Percentiles rank a stretch among this genome's conserved stretches.
phyloP scores from a whole-genome alignment of 2,888 invertebrate species.

The Epicampocera succincta region DNA sequence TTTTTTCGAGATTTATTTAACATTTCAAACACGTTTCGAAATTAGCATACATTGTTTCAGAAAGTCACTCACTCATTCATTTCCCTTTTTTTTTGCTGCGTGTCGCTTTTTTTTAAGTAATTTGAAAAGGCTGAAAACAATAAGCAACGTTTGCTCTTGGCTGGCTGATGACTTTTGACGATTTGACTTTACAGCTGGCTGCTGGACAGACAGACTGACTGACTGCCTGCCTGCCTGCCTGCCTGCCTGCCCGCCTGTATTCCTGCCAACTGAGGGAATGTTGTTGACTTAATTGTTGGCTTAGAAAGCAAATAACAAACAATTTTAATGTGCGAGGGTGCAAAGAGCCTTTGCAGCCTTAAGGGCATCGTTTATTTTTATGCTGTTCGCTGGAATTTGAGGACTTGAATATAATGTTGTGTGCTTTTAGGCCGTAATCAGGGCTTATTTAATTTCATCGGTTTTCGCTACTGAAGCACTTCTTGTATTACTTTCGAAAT shows the following conservation, averaged over 20 bases:
- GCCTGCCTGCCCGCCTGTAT: not conserved
- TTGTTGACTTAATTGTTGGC: conserved; percentile 65
- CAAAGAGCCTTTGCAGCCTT: conserved; percentile 26
- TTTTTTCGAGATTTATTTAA: conserved; percentile 29
- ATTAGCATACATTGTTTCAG: conserved; percentile 59
- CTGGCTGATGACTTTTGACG: conserved; percentile 34
- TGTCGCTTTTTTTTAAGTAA: not conserved
- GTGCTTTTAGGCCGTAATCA: conserved; percentile 40
- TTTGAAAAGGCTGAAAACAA: conserved; percentile 51
- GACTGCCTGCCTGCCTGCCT: conserved; percentile 22
- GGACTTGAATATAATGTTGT: conserved; percentile 46
- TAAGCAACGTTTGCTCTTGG: conserved; percentile 50
- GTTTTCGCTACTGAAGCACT: not conserved
- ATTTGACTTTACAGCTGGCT: conserved; percentile 21
- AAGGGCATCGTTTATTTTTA: conserved; percentile 38
- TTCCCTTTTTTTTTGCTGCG: conserved; percentile 3
- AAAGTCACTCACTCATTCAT: conserved; percentile 21
- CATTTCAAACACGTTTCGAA: conserved; percentile 56
- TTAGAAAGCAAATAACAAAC: conserved; percentile 50
- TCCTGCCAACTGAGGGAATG: not conserved
- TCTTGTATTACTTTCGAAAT: not conserved
- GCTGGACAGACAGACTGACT: no score
- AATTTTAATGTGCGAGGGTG: conserved; percentile 35
- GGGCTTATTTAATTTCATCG: conserved; percentile 16
- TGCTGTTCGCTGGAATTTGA: conserved; percentile 23